Conservation (phyloP, 2,888 invertebrate genomes). For the Cosmorhoe ocellata region DNA sequence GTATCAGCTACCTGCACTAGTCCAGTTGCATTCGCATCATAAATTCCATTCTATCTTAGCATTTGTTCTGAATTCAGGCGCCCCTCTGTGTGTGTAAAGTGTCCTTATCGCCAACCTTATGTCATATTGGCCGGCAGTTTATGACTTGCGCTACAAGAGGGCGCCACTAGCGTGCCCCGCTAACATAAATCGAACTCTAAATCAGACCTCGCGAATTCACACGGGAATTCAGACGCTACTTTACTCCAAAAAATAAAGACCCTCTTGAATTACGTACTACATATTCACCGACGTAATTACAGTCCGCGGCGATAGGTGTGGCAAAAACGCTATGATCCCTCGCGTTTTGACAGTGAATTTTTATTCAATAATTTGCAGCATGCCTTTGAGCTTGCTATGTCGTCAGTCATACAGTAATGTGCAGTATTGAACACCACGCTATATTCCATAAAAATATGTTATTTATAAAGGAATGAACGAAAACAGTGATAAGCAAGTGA, state of each 20-base stretch:
- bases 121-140: constrained; percentile 12
- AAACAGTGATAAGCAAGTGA: no score
- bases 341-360: no score
- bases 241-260: constrained; percentile 51
- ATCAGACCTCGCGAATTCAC: constrained; percentile 63
- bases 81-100: background rate
- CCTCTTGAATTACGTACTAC: background rate
- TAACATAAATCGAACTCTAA: constrained; percentile 71
- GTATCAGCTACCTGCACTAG: background rate
- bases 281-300: background rate
- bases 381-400: no score
- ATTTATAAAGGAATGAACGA: no score
- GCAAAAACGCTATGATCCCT: no score
- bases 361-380: no score
- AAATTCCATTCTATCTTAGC: background rate
- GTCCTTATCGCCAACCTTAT: constrained; percentile 3
- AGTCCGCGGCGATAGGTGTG: background rate
- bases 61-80: background rate
- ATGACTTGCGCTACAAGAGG: constrained; percentile 29
- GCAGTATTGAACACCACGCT: no score
- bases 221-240: constrained; percentile 58
- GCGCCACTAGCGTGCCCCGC: constrained; percentile 56
- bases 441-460: no score
- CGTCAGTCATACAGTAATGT: no score
- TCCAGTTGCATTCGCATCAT: background rate